Base-by-base conservation (phyloP, 2,113 vertebrate species). In the Rhinoderma darwinii region DNA sequence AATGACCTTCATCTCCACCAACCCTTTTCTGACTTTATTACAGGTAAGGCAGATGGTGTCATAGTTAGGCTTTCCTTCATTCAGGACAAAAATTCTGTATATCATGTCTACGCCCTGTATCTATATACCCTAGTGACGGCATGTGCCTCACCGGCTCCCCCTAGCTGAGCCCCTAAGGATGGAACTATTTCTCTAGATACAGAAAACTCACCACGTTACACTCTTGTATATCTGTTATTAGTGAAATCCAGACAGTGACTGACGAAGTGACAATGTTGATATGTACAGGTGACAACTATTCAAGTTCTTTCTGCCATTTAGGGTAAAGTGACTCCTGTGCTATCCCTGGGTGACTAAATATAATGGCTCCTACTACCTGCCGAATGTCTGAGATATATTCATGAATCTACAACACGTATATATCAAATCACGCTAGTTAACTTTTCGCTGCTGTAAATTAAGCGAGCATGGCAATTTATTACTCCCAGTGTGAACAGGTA, bases 221-320 rank as follows among this genome's bases (percentile, higher is more conserved):
- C 8, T 39, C 35, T 22, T 6, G 41, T 41, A 22, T 22, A 30
- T 39, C 35, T 73, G 37, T 20, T 39, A 37, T 18, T 70, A 18
- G 14, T n/a, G n/a, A 68, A 35, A 22, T 75, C 3, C 39, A 75
- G 43, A 25, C 73, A 17, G 37, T 76, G n/a, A 76, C 41, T 44
- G 72, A 25, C 11, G 43, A 50, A 50, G 30, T 30, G n/a, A 50
- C 25, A 77, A 7, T 51, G 6, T 47, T 11, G 44, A 47, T 15
- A 51, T 51, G 17, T 20, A 8, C 39, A 47, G 73, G 44, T 75
- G 75, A 77, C 75, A 77, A 15, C 75, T 35, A 50, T 77, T 77
- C 44, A 50, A 11, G 17, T 20, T 20, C 47, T 27, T 15, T 75
- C 27, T 50, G 30, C 20, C 17, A 35, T 70, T 37, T 70, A 5